These are phyloP conservation scores for Galeruca laticollis DNA, from an alignment of 2,888 invertebrate species.

Conservation along the genomic window DNA sequence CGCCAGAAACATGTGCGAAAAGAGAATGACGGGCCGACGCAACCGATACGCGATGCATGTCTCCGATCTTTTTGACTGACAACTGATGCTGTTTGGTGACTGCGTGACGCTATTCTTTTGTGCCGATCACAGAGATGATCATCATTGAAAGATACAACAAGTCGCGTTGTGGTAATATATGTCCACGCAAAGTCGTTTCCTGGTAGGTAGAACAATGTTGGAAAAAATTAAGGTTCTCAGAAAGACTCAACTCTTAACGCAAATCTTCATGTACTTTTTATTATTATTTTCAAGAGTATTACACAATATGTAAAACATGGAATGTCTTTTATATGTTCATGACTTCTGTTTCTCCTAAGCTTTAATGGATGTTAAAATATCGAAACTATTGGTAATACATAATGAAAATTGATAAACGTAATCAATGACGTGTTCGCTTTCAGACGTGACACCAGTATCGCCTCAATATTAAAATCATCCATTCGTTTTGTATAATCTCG, in stretches of 20 bases:
- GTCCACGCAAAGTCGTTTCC: constrained; percentile 37
- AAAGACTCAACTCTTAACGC: neutral
- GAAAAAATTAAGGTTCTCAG: neutral
- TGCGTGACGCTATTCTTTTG: constrained; percentile 41
- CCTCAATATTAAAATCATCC: too few relatives aligned
- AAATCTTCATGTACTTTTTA: neutral
- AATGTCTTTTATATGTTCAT: too few relatives aligned
- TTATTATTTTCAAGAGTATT: too few relatives aligned
- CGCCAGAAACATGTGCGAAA: constrained; percentile 62
- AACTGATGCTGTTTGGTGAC: constrained; percentile 49
- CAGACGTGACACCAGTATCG: too few relatives aligned
- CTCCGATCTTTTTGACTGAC: constrained; percentile 51
- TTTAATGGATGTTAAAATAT: too few relatives aligned
- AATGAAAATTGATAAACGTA: too few relatives aligned
- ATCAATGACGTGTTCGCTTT: too few relatives aligned
- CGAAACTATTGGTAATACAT: too few relatives aligned
- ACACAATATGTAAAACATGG: too few relatives aligned
- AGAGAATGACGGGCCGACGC: constrained; percentile 54
- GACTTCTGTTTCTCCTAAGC: too few relatives aligned
- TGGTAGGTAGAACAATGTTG: constrained; percentile 18
- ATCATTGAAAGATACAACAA: constrained; percentile 22
- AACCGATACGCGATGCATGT: constrained; percentile 49
- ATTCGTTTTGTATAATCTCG: too few relatives aligned
- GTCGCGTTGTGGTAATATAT: constrained; percentile 25
- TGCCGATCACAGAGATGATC: constrained; percentile 33